Conservation (phyloP, 1,140 invertebrate genomes). For the Orchestia grillus region DNA sequence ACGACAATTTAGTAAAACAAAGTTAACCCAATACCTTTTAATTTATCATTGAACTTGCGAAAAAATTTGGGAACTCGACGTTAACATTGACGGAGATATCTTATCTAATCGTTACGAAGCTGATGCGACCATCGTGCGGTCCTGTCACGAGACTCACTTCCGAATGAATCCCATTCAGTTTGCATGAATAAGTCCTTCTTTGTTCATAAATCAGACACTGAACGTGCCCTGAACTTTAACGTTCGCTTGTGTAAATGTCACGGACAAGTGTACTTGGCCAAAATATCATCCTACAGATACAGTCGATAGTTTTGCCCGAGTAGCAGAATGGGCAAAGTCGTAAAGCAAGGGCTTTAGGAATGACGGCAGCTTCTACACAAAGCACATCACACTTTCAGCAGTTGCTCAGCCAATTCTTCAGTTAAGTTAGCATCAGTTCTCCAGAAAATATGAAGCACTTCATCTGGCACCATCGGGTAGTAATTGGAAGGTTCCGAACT, state of each 20-base stretch:
- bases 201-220: neutral
- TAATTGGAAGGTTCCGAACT: constrained; percentile 28
- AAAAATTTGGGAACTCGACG: neutral
- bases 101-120: neutral
- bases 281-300: neutral
- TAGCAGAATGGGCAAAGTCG: neutral
- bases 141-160: too few species aligned
- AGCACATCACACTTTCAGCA: constrained; percentile 26
- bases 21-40: neutral
- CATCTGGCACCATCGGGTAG: neutral
- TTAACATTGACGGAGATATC: neutral
- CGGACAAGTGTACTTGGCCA: neutral
- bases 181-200: neutral
- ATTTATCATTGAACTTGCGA: neutral
- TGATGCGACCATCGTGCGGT: too few species aligned
- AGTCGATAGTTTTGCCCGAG: neutral
- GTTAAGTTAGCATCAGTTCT: constrained; percentile 7
- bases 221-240: neutral
- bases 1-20: neutral
- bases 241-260: neutral
- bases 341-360: neutral
- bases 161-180: neutral
- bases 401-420: neutral
- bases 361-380: constrained; percentile 24
- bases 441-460: constrained; percentile 29